These are phyloP conservation scores for Xiphophorus hellerii DNA, from an alignment of 2,113 vertebrate genomes.

Conservation along the genomic window DNA sequence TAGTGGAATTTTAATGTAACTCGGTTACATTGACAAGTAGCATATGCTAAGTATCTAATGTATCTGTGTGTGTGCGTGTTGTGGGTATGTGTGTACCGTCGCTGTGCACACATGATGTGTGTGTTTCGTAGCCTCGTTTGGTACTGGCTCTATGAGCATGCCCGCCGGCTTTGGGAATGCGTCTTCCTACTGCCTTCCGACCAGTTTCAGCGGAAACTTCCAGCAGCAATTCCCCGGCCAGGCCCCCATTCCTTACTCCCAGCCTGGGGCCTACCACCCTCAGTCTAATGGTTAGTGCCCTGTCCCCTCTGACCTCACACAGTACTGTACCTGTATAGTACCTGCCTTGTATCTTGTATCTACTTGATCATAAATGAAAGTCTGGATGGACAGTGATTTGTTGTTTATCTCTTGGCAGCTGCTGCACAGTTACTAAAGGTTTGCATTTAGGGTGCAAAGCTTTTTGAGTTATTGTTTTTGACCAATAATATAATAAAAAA, in stretches of 20 bases:
- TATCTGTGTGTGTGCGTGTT: slow-evolving; percentile 12
- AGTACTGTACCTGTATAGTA: slow-evolving; percentile 38
- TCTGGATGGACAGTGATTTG: not conserved
- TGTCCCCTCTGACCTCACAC: slow-evolving; percentile 30
- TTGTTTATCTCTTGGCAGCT: slow-evolving; percentile 23
- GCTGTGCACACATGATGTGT: slow-evolving; percentile 52
- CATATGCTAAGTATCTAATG: slow-evolving; percentile 45
- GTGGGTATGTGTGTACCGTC: slow-evolving; percentile 33
- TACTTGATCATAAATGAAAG: not conserved
- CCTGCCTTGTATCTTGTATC: slow-evolving; percentile 4
- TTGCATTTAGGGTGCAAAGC: slow-evolving; percentile 44
- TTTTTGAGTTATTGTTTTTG: slow-evolving; percentile 6
- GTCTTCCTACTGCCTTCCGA: slow-evolving; percentile 93
- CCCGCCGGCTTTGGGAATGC: slow-evolving; percentile 93
- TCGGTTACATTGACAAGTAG: slow-evolving; percentile 47
- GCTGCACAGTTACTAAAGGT: slow-evolving; percentile 50
- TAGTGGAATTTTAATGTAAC: slow-evolving; percentile 50
- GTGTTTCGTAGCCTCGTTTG: slow-evolving; percentile 86
- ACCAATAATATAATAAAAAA: slow-evolving; percentile 9
- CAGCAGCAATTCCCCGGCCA: slow-evolving; percentile 93
- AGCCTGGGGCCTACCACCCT: slow-evolving; percentile 89
- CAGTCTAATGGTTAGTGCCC: slow-evolving; percentile 92
- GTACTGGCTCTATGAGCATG: slow-evolving; percentile 97
- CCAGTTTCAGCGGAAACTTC: slow-evolving; percentile 97
- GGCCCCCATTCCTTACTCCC: slow-evolving; percentile 89